Evolutionary conservation across 2,888 invertebrate genomes (phyloP), one percentile per base, ranked within the genome.

Genomic region (Sesamia inferens): DNA sequence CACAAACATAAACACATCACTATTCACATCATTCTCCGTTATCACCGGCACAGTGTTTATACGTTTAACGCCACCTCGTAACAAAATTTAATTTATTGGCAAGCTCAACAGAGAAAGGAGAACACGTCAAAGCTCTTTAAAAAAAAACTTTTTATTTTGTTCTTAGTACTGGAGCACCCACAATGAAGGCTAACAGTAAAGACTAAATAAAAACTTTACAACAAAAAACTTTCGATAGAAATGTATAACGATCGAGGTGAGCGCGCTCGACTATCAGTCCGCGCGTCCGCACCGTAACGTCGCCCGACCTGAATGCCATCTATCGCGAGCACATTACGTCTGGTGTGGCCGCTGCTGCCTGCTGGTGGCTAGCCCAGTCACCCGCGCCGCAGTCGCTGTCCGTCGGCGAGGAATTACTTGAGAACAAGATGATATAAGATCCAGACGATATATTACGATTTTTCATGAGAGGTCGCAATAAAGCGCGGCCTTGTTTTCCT

Each of bases 1-100:
- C 90, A 88, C 92, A 92, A 93, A 91, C 87, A 90, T 93, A 93
- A 94, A 93, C 95, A 95, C 94, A 93, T 90, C 94, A 94, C 94
- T 89, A 92, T 91, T 93, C 95, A 95, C 95, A 94, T 93, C 91
- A 92, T 93, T 91, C 88, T 90, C 91, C 91, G 92, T 92, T 94
- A 94, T 93, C 94, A 94, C 93, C 91, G 89, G 88, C 93, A 92
- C 93, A 87, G 85, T 88, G 86, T 88, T 90, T 88, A 81, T 90
- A 92, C 89, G 90, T 77, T 55, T 70, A 75, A 76, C 76, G 57
- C 92, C 92, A 92, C 90, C 87, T 84, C 80, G 82, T 74, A 88
- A 87, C 80, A 85, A 90, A 90, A 88, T 86, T 85, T 81, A 86
- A 90, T 88, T 87, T 90, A 90, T 87, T 85, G 80, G 82, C 86